phyloP scores from a whole-genome alignment of 2,888 invertebrate genomes.

The Aphodius sticticus region DNA sequence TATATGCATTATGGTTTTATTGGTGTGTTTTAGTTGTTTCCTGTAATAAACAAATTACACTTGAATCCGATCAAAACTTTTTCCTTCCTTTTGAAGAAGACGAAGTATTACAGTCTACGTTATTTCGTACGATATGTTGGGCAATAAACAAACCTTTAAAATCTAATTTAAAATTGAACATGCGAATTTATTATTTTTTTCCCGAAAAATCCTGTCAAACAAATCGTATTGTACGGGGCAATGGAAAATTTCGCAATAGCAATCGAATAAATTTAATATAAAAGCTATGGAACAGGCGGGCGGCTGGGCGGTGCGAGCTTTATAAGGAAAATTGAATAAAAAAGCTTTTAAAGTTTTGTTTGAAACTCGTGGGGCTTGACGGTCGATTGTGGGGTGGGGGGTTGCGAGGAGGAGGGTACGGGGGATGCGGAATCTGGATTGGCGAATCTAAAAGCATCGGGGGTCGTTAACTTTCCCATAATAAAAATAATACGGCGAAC shows the following conservation, averaged over 20 bases:
- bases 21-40: too few relatives aligned
- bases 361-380: slow-evolving; percentile 12
- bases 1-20: too few relatives aligned
- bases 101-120: too few relatives aligned
- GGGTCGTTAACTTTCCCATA: slow-evolving; percentile 14
- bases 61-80: too few relatives aligned
- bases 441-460: slow-evolving; percentile 18
- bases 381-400: background rate
- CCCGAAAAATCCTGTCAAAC: background rate
- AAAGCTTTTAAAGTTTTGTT: slow-evolving; percentile 26
- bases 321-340: slow-evolving; percentile 22
- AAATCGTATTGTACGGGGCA: slow-evolving; percentile 4
- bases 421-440: background rate
- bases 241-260: background rate
- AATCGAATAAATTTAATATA: background rate
- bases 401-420: slow-evolving; percentile 1
- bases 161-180: background rate
- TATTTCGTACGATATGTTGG: too few relatives aligned
- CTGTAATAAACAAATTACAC: too few relatives aligned
- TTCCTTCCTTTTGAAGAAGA: too few relatives aligned
- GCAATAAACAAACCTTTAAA: background rate
- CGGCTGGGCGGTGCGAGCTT: slow-evolving; percentile 8
- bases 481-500: background rate
- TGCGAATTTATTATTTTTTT: background rate
- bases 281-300: background rate